Percentiles rank a stretch among this genome's conserved stretches.
Conservation (phyloP, 2,797 vertebrate genomes). For the Leptatherina wallacei region DNA sequence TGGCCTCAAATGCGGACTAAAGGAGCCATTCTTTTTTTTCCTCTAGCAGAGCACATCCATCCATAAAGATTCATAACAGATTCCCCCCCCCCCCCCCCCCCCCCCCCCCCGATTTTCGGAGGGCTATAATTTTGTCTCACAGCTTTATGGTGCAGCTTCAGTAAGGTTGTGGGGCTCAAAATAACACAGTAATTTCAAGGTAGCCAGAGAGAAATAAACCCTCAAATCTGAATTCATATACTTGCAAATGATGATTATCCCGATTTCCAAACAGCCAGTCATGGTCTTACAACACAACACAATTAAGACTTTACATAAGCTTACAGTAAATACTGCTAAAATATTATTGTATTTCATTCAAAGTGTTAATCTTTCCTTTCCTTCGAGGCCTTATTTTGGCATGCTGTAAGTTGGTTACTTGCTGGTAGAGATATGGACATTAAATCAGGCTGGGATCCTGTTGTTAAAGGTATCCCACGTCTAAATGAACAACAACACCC, state of each 20-base stretch:
- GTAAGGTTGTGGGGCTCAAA: slow-evolving; percentile 41
- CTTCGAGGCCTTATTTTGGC: slow-evolving; percentile 24
- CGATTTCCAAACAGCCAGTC: slow-evolving; percentile 23
- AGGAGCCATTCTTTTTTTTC: slow-evolving; percentile 36
- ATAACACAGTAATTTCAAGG: slow-evolving; percentile 47
- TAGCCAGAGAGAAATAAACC: slow-evolving; percentile 29
- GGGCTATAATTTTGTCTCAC: slow-evolving; percentile 55
- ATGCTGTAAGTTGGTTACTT: slow-evolving; percentile 15
- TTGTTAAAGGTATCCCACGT: slow-evolving; percentile 36
- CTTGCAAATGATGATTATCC: slow-evolving; percentile 25
- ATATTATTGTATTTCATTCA: slow-evolving; percentile 5
- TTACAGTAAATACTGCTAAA: slow-evolving; percentile 1
- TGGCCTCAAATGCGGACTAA: slow-evolving; percentile 32
- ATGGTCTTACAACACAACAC: neutral
- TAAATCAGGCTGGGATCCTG: slow-evolving; percentile 22
- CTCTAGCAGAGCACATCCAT: slow-evolving; percentile 41
- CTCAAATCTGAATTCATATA: neutral
- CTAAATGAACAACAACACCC: slow-evolving; percentile 34
- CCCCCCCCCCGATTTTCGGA: slow-evolving; percentile 46
- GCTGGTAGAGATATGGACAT: slow-evolving; percentile 34
- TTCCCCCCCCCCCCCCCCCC: slow-evolving; percentile 25
- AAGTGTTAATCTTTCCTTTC: slow-evolving; percentile 7
- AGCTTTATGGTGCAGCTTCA: slow-evolving; percentile 45
- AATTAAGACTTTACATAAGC: slow-evolving; percentile 23
- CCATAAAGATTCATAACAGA: slow-evolving; percentile 54